Conservation (phyloP, 2,888 invertebrate species). For the Keiferia lycopersicella region DNA sequence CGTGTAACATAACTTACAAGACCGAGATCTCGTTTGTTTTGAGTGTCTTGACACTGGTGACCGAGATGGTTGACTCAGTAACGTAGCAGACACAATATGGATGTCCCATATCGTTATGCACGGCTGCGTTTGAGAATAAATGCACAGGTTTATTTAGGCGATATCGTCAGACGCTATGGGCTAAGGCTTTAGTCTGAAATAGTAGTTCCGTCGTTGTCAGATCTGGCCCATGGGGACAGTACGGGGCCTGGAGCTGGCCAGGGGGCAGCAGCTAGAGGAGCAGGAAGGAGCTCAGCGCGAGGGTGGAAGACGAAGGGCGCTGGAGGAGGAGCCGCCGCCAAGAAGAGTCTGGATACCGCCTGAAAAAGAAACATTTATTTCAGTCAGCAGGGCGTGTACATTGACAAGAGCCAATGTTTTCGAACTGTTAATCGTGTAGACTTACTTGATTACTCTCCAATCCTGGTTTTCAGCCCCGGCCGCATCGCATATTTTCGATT, state of each 20-base stretch:
- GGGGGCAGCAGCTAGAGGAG: conserved; percentile 63
- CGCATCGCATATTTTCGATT: no score
- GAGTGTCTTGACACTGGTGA: no score
- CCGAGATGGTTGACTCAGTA: no score
- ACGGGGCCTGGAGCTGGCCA: conserved; percentile 70
- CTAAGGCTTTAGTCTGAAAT: conserved; percentile 52
- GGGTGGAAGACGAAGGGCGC: conserved; percentile 73
- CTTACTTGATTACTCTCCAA: no score
- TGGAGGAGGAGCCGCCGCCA: conserved; percentile 61
- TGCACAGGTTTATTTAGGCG: background rate
- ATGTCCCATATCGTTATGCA: no score
- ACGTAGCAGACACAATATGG: no score
- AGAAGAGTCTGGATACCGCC: conserved; percentile 70
- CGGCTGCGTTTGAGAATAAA: background rate
- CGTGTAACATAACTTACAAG: no score
- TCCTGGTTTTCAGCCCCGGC: no score
- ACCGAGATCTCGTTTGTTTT: no score
- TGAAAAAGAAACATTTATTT: conserved; percentile 33
- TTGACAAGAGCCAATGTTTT: no score
- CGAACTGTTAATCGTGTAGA: no score
- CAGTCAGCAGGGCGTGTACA: background rate
- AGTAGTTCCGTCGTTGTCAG: conserved; percentile 63
- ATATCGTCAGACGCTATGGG: background rate
- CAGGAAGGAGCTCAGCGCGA: conserved; percentile 65
- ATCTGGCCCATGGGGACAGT: conserved; percentile 71